Evolutionary conservation across 2,113 vertebrate genomes (phyloP), one percentile per base, ranked within the genome.

Genomic region (Enhydra lutris): DNA sequence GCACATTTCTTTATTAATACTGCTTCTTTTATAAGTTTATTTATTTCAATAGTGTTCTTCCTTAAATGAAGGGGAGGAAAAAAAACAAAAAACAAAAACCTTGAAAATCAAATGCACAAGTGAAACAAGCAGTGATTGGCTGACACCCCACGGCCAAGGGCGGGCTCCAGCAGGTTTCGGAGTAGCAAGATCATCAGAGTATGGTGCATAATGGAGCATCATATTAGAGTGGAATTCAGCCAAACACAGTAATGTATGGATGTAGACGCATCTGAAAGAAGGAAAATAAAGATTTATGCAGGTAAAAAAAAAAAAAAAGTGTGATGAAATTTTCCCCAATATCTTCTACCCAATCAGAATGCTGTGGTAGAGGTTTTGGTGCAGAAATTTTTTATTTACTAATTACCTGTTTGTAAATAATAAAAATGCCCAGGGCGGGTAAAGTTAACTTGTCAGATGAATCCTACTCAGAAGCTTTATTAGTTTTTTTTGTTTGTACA

Each of bases 81-180:
- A 52, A 17, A 52, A 52, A 52, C 4, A 52, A 52, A 52, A 55
- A 17, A 67, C 45, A 36, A 47, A 76, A 85, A 36, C 0, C 59
- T 81, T 82, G 52, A 95, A 96, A 97, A 96, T 90, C 95, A 95
- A 97, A 96, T 84, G 92, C 26, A 97, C 87, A 83, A 94, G 29
- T 90, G 92, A 88, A 96, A 92, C 74, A 83, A 95, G 86, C 78
- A 98, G 98, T 98, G 98, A 98, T 98, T 98, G 98, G 98, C 98
- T 98, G 98, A 98, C 87, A 98, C 95, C 97, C 98, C 98, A 98
- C 97, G 59, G 96, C 88, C 98, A 98, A 98, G 90, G 97, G 81
- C 96, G 96, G 97, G 96, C 97, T 97, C 97, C 96, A 94, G 95
- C 97, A 97, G 97, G 90, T 93, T 97, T 97, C 90, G 10, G 20